These are phyloP conservation scores for Caradrina clavipalpis DNA, from an alignment of 2,888 invertebrate genomes.

Conservation along the genomic window DNA sequence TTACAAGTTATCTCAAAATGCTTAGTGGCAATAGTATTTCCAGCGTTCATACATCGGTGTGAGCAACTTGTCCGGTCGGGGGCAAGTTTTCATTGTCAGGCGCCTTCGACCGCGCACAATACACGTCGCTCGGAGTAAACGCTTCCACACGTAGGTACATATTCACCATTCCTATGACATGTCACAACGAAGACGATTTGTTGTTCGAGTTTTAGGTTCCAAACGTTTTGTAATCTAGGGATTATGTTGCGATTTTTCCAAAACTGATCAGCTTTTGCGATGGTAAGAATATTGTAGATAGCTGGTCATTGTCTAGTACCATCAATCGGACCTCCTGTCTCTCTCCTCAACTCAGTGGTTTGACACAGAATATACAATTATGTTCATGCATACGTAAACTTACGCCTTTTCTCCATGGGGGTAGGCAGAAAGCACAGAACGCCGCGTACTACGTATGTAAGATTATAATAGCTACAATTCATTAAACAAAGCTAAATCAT, in stretches of 20 bases:
- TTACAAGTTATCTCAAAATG: not conserved
- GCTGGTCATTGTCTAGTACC: no score
- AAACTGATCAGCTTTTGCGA: no score
- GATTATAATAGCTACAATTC: not conserved
- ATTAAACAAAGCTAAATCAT: not conserved
- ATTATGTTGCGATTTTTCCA: no score
- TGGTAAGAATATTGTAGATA: no score
- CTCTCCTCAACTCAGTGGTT: not conserved
- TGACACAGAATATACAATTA: no score
- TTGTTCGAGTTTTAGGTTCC: not conserved
- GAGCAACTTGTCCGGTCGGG: slow-evolving; percentile 54
- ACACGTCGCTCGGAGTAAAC: slow-evolving; percentile 61
- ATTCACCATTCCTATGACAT: slow-evolving; percentile 21
- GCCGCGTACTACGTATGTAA: no score
- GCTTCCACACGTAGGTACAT: slow-evolving; percentile 35
- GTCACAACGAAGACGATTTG: not conserved
- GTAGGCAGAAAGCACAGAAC: no score
- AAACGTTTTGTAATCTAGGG: not conserved
- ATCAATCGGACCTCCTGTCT: no score
- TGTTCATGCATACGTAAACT: no score
- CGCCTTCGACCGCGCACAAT: slow-evolving; percentile 61
- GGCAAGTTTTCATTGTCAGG: slow-evolving; percentile 73
- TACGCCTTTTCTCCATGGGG: no score
- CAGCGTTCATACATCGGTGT: slow-evolving; percentile 41
- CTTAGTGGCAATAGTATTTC: slow-evolving; percentile 21